These are phyloP conservation scores for Alloscopus bannaensis DNA, from an alignment of 2,888 invertebrate species.

Conservation along the genomic window DNA sequence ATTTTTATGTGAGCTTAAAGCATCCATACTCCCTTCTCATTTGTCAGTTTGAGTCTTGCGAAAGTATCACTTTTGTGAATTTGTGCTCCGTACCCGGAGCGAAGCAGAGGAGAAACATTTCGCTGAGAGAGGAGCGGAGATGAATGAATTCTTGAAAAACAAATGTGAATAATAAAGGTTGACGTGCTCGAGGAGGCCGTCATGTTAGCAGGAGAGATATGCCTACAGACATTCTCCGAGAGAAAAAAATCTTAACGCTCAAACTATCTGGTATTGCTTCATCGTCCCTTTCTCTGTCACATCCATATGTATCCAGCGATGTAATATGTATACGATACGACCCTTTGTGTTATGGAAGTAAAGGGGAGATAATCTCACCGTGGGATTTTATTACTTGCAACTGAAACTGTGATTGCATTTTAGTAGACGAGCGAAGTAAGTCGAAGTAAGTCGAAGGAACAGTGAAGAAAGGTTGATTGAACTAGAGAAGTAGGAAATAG, in stretches of 20 bases:
- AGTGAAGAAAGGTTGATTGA: conserved; percentile 59
- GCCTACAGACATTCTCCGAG: not conserved
- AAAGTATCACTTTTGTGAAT: too few species aligned
- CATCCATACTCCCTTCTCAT: conserved; percentile 13
- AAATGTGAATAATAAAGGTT: conserved; percentile 54
- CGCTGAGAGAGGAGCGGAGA: conserved; percentile 25
- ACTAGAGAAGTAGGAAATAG: conserved; percentile 56
- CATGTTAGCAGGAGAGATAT: conserved; percentile 22
- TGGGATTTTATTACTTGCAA: conserved; percentile 57
- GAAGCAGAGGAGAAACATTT: too few species aligned
- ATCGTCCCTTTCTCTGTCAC: not conserved
- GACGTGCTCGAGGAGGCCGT: conserved; percentile 40
- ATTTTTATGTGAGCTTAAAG: conserved; percentile 22
- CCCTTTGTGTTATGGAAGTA: too few species aligned
- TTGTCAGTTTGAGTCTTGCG: conserved; percentile 13
- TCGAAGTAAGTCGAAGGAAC: conserved; percentile 6
- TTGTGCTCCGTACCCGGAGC: too few species aligned
- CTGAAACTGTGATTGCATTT: conserved; percentile 58
- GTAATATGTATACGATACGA: not conserved
- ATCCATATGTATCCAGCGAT: too few species aligned
- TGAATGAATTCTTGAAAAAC: conserved; percentile 45
- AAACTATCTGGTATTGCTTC: conserved; percentile 22
- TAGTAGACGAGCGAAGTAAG: conserved; percentile 43
- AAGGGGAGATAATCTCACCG: conserved; percentile 51
- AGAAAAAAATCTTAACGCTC: not conserved